Evolutionary conservation across 2,797 vertebrate species (phyloP), one percentile per base, ranked within the genome.

Genomic region (Potorous gilbertii): DNA sequence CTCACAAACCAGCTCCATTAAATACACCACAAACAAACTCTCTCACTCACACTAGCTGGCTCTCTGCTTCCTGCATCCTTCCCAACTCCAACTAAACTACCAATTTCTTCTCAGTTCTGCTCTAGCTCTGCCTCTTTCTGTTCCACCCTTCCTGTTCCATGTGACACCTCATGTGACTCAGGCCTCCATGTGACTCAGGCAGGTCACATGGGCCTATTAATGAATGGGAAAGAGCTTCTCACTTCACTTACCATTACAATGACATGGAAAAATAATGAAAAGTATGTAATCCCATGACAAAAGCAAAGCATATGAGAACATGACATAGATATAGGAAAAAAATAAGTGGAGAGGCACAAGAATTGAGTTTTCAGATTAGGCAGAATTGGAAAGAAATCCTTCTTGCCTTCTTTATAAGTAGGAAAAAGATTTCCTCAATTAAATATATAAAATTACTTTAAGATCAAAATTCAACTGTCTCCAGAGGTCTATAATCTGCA

Each of bases 301-400:
- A 5, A 46, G 40, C 2, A 24, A 87, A 50, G 8, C 74, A 50
- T 24, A 24, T 27, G 40, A 50, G 46, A 50, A 50, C 21, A 50
- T 16, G 46, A 24, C 21, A 4, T 27, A 46, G 21, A 11, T 27
- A 27, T 4, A 87, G 74, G 40, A 50, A 87, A 74, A 81, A 74
- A 89, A 56, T 97, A 94, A 97, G 54, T 12, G 95, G 10, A 94
- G 56, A 94, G 91, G 87, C 92, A 97, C 92, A 55, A 94, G 95
- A 97, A 94, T 8, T 95, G 87, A 0, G 40, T 96, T 95, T 95
- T 95, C 9, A 94, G 94, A 95, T 81, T 96, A 93, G 94, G 54
- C 93, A 57, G 96, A 96, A 96, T 93, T 94, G 54, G 56, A 94
- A 40, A 91, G 96, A 95, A 97, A 96, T 97, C 74, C 87, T 96